Conservation (phyloP, 2,888 invertebrate genomes). For the Bombylius discolor region DNA sequence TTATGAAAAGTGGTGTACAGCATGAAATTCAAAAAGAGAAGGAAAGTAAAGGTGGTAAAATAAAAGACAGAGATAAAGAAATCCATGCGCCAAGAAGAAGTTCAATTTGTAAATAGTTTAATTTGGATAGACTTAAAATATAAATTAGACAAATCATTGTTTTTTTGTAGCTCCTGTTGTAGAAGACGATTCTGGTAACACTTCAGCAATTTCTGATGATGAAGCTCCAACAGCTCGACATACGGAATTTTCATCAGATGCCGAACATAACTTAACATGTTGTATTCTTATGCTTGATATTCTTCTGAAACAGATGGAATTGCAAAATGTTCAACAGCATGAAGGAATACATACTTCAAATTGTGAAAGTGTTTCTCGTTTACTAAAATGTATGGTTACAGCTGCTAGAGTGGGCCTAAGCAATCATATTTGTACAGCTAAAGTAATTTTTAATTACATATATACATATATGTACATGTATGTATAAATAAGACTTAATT, state of each 20-base stretch:
- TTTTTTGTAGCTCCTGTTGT: constrained; percentile 44
- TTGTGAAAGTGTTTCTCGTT: constrained; percentile 57
- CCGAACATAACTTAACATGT: constrained; percentile 75
- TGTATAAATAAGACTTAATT: not conserved
- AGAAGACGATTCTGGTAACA: constrained; percentile 54
- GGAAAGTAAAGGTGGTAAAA: constrained; percentile 28
- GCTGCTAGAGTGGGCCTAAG: constrained; percentile 56
- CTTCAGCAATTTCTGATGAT: constrained; percentile 57
- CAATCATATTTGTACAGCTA: constrained; percentile 44
- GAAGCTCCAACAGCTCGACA: constrained; percentile 47
- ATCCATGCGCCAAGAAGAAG: constrained; percentile 37
- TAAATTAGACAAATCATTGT: no score
- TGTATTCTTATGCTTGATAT: constrained; percentile 95
- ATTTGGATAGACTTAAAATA: not conserved
- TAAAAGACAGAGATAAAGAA: constrained; percentile 28
- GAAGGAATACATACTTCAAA: constrained; percentile 63
- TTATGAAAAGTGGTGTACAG: constrained; percentile 47
- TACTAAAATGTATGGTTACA: constrained; percentile 63
- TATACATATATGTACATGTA: not conserved
- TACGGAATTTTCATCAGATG: constrained; percentile 56
- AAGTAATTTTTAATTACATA: constrained; percentile 21
- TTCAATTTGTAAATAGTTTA: constrained; percentile 41
- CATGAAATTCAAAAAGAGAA: constrained; percentile 36
- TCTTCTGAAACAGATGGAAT: constrained; percentile 83
- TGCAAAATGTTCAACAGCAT: constrained; percentile 72